These are phyloP conservation scores for Mermis nigrescens DNA, from an alignment of 2,888 invertebrate species.

Conservation along the genomic window DNA sequence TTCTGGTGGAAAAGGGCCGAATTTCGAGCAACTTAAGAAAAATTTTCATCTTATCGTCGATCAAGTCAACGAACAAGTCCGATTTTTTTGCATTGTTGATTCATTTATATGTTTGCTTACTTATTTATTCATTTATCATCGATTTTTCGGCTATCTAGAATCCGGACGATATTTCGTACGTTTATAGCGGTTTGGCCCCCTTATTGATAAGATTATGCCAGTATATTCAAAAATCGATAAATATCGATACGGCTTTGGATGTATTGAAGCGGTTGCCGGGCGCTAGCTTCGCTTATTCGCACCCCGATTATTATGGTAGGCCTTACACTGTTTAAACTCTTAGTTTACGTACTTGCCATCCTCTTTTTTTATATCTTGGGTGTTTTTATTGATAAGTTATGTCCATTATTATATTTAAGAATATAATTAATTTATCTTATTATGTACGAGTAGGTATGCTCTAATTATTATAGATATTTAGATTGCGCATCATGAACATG, in stretches of 20 bases:
- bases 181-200: slow-evolving; percentile 77
- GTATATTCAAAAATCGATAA: slow-evolving; percentile 35
- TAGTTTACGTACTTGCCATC: too few relatives aligned
- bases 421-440: background rate
- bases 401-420: background rate
- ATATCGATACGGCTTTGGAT: slow-evolving; percentile 54
- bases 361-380: too few relatives aligned
- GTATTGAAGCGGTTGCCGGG: slow-evolving; percentile 59
- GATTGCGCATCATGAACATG: too few relatives aligned
- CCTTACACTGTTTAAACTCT: too few relatives aligned
- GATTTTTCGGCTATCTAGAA: slow-evolving; percentile 33
- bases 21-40: slow-evolving; percentile 33
- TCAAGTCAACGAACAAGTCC: slow-evolving; percentile 54
- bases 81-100: too few relatives aligned
- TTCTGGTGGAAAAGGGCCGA: slow-evolving; percentile 40
- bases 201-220: slow-evolving; percentile 57
- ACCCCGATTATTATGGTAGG: background rate
- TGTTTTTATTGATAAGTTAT: background rate
- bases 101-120: too few relatives aligned
- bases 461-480: too few relatives aligned
- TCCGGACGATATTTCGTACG: slow-evolving; percentile 69
- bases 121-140: background rate
- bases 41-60: slow-evolving; percentile 66
- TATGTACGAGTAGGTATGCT: too few relatives aligned
- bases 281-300: slow-evolving; percentile 24